A percentile compares a stretch with the other conserved stretches of the same genome.
These are phyloP conservation scores for Guaruba guarouba DNA, from an alignment of 2,113 vertebrate genomes.

Conservation along the genomic window DNA sequence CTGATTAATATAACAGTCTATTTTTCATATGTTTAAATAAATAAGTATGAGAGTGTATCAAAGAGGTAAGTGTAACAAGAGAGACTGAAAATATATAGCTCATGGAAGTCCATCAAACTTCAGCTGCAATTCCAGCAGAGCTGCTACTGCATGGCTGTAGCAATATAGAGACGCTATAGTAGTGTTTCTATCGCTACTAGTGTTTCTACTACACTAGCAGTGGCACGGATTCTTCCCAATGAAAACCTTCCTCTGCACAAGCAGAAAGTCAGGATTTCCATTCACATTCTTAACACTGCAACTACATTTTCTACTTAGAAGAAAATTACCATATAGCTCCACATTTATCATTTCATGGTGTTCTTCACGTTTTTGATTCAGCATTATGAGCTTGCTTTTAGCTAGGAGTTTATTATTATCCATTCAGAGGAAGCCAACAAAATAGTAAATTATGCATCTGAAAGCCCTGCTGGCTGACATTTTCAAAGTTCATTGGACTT, in stretches of 20 bases:
- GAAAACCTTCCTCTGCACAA: background rate
- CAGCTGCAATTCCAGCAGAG: background rate
- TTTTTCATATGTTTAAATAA: constrained; percentile 35
- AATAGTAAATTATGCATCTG: constrained; percentile 78
- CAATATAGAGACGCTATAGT: background rate
- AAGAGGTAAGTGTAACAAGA: background rate
- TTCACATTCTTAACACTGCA: constrained; percentile 23
- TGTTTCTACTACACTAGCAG: background rate
- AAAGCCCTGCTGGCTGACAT: constrained; percentile 72
- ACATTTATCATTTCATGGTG: constrained; percentile 64
- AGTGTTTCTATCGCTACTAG: background rate
- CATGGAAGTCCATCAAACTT: background rate
- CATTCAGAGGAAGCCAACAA: constrained; percentile 72
- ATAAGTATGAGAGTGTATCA: background rate
- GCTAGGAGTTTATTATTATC: constrained; percentile 70
- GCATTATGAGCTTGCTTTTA: constrained; percentile 68
- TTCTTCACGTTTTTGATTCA: constrained; percentile 63
- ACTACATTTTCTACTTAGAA: constrained; percentile 16
- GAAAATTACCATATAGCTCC: constrained; percentile 55
- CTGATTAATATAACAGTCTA: constrained; percentile 19
- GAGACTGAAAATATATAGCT: background rate
- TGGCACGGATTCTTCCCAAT: background rate
- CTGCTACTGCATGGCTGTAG: background rate
- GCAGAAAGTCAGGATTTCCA: constrained; percentile 23
- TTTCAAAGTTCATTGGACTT: constrained; percentile 76